phyloP scores from a whole-genome alignment of 2,797 vertebrate genomes.

The Melanotaenia pygmaea region DNA sequence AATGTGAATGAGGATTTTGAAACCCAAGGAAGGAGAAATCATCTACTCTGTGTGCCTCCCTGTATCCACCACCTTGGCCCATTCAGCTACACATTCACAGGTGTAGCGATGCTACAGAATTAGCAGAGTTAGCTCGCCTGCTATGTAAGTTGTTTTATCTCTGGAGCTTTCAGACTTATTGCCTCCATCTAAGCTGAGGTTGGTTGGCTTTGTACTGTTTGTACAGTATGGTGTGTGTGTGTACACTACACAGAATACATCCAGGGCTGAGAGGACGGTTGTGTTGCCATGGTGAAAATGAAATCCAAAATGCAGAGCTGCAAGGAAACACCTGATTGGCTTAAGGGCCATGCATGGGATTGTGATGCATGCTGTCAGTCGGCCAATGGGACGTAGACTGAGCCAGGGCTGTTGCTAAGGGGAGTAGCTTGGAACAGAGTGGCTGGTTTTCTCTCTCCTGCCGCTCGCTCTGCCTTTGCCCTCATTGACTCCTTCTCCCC shows the following conservation, averaged over 20 bases:
- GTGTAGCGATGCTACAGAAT: constrained; percentile 15
- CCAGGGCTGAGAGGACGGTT: constrained; percentile 73
- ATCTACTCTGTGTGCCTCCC: background rate
- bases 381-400: constrained; percentile 79
- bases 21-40: background rate
- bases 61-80: constrained; percentile 1
- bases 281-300: constrained; percentile 86
- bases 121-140: constrained; percentile 15
- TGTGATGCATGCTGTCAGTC: constrained; percentile 79
- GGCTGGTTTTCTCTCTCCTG: constrained; percentile 75
- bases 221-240: constrained; percentile 21
- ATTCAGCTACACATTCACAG: background rate
- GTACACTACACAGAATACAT: constrained; percentile 57
- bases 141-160: constrained; percentile 32
- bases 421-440: constrained; percentile 83
- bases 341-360: constrained; percentile 73
- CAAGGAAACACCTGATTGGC: constrained; percentile 77
- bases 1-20: constrained; percentile 10
- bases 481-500: constrained; percentile 77
- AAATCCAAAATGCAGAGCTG: constrained; percentile 82
- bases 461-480: constrained; percentile 76
- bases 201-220: constrained; percentile 41
- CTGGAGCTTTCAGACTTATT: constrained; percentile 12
- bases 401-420: constrained; percentile 85
- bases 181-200: background rate